Base-by-base conservation (phyloP, 2,888 invertebrate species). In the Dromius quadrimaculatus region DNA sequence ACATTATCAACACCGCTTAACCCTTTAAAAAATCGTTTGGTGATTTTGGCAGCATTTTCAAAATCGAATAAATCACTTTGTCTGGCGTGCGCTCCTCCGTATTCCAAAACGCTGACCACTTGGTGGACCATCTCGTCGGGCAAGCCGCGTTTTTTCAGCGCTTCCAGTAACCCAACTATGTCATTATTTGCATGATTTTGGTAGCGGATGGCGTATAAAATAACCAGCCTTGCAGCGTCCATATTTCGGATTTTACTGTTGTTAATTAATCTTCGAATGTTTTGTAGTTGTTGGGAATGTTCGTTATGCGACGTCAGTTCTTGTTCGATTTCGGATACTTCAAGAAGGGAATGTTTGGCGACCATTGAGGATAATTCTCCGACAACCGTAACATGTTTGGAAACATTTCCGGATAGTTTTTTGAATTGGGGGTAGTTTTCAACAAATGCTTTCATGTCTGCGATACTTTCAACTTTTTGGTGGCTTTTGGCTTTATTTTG, bases 351-450 rank as follows among this genome's bases (percentile, higher is more conserved):
- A 78, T 92, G 87, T 43, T 87, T 87, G 28, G 87, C 89, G 45
- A 98, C 95, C 72, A 93, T 83, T 13, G 92, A 86, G 0, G 97
- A 97, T 74, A 99, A 85, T 83, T 98, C 98, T 0, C 97, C 96
- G 64, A 99, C 95, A 32, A 99, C 91, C 0, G 95, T 96, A 57
- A 99, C 94, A 84, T 99, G 99, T 82, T 98, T 99, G 3, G 96
- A 91, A 19, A 99, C 97, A 1, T 98, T 97, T 15, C 96, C 96
- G 0, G 94, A 94, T 88, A 95, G 90, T 88, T 95, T 95, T 85
- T 97, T 98, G 81, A 99, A 99, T 76, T 98, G 92, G 0, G 99
- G 99, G 85, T 99, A 99, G 9, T 93, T 92, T 82, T 99, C 98
- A 0, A 99, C 95, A 82, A 98, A 98, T 78, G 89, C 92, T 85